A percentile compares a stretch with the other conserved stretches of the same genome.
Conservation (phyloP, 1,140 invertebrate species). For the Argopecten irradians region DNA sequence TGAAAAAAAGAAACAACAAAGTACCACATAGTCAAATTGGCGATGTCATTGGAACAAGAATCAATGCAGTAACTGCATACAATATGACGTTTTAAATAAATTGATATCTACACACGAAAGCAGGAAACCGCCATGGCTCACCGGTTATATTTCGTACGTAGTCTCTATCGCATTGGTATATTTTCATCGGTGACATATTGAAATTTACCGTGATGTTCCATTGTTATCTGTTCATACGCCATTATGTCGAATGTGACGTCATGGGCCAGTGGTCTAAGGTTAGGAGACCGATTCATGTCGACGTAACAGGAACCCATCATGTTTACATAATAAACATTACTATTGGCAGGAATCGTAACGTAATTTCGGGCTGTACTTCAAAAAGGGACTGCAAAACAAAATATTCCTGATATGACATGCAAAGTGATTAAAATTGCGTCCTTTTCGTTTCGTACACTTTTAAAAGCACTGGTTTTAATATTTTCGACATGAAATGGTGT, state of each 20-base stretch:
- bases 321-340: neutral
- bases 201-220: neutral
- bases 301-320: neutral
- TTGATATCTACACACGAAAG: no score
- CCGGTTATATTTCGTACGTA: neutral
- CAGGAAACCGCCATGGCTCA: no score
- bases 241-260: neutral
- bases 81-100: no score
- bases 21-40: no score
- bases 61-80: no score
- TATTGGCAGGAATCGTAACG: neutral
- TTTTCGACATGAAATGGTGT: no score
- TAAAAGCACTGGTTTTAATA: no score
- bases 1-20: no score
- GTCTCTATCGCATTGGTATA: neutral
- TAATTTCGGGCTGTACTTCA: neutral
- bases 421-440: no score
- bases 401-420: no score
- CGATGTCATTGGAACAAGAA: no score
- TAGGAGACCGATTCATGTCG: neutral
- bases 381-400: neutral
- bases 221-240: neutral
- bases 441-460: no score
- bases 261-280: neutral
- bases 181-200: neutral